Evolutionary conservation across 37 sponge, comb jelly and placozoan species (phyloP), one percentile per base, ranked within the genome.

Genomic region (Agelas oroides): DNA sequence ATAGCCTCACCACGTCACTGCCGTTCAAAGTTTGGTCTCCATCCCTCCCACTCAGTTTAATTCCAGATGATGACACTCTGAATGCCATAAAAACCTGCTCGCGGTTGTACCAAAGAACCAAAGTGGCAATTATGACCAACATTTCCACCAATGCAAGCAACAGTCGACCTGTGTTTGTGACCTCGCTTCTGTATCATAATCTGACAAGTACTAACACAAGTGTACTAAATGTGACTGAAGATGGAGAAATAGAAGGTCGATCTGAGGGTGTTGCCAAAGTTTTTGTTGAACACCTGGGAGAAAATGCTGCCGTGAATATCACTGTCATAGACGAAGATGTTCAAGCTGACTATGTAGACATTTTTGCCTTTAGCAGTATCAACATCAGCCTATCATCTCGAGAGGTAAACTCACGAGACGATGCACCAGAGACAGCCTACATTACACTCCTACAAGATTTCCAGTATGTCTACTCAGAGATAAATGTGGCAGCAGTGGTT

Each of bases 11-110:
- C n/a, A 11, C 3, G 33, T 33, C 0, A 0, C 36, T 92, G 19
- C 64, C 60, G 15, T 69, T 92, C 28, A 74, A 31, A 66, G 88
- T 92, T 35, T 92, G 92, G 92, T 65, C 27, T 14, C 80, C 86
- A 17, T 28, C 28, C 38, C 27, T n/a, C 20, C 38, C 31, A 12
- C 31, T 73, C 16, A 61, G 23, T 13, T 24, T 91, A 14, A 33
- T 37, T 3, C 37, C 57, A 8, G 81, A 79, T 30, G 85, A 92
- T 67, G 27, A 31, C 16, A 53, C 32, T 21, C 72, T 92, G 59
- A 87, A 92, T 28, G 41, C 40, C 21, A 84, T 87, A 1, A 37
- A 53, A 5, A 17, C 52, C 46, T 46, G 73, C 36, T n/a, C 18
- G 1, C 5, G 19, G 19, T n/a, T 38, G 24, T 83, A 72, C 59